Conservation (phyloP, 2,113 vertebrate species). For the Todiramphus saurophagus region DNA sequence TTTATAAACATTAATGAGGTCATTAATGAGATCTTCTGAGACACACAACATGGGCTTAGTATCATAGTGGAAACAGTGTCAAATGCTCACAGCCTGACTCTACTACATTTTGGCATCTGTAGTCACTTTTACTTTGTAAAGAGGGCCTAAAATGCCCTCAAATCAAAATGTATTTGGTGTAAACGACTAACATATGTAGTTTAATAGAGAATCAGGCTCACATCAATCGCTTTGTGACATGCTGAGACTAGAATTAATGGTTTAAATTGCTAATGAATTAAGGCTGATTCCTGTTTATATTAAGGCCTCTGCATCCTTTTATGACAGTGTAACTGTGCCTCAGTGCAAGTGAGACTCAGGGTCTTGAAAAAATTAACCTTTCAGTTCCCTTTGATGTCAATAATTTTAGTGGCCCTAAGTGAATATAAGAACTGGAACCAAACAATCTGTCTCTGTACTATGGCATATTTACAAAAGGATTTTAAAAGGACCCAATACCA, state of each 20-base stretch:
- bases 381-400: not conserved
- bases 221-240: not conserved
- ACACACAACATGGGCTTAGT: not conserved
- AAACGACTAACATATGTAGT: not conserved
- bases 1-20: too few relatives aligned
- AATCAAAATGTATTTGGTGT: not conserved
- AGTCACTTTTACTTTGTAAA: not conserved
- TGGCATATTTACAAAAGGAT: not conserved
- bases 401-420: not conserved
- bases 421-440: not conserved
- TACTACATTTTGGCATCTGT: not conserved
- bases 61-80: not conserved
- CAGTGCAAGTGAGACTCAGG: not conserved
- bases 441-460: not conserved
- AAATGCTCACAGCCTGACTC: not conserved
- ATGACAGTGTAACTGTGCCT: not conserved
- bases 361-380: not conserved
- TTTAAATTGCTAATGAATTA: slow-evolving; percentile 38
- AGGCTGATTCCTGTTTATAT: slow-evolving; percentile 46
- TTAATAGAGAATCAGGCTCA: not conserved
- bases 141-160: not conserved
- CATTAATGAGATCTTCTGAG: not conserved
- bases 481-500: not conserved
- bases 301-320: slow-evolving; percentile 43
- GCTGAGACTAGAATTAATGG: not conserved